Conservation (phyloP, 1,140 invertebrate genomes). For the Drosophila ambigua region DNA sequence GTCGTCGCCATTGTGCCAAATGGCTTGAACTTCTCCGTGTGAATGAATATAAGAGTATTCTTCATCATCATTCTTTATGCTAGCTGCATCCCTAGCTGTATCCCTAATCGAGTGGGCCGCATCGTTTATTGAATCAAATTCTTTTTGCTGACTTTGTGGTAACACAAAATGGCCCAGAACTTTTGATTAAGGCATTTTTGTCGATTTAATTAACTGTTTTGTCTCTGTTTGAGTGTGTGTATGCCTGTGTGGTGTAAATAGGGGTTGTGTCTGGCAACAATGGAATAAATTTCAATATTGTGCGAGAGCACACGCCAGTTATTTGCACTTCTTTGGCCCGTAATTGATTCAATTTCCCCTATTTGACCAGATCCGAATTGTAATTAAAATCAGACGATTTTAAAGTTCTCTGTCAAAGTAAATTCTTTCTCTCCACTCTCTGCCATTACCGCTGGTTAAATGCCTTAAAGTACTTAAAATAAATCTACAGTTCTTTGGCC, state of each 20-base stretch:
- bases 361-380: no score
- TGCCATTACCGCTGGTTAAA: no score
- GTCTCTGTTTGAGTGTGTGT: conserved; percentile 6
- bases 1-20: conserved; percentile 5
- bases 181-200: conserved; percentile 52
- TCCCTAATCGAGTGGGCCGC: conserved; percentile 15
- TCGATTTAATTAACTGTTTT: conserved; percentile 61
- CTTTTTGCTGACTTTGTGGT: conserved; percentile 33
- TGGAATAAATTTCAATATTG: conserved; percentile 8
- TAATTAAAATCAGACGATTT: no score
- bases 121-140: conserved; percentile 41
- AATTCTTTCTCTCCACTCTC: no score
- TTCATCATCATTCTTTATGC: not conserved
- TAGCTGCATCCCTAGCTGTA: not conserved
- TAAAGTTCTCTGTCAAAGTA: no score
- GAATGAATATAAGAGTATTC: not conserved
- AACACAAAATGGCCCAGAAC: conserved; percentile 31
- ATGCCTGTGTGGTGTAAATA: not conserved
- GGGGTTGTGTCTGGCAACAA: not conserved
- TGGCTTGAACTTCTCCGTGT: conserved; percentile 2
- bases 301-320: no score
- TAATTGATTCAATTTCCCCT: no score
- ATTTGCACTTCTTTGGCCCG: no score
- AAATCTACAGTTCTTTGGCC: no score
- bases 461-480: no score